A percentile compares a stretch with the other conserved stretches of the same genome.
These are phyloP conservation scores for Sebastes vulpes DNA, from an alignment of 2,797 vertebrate genomes.

Conservation along the genomic window DNA sequence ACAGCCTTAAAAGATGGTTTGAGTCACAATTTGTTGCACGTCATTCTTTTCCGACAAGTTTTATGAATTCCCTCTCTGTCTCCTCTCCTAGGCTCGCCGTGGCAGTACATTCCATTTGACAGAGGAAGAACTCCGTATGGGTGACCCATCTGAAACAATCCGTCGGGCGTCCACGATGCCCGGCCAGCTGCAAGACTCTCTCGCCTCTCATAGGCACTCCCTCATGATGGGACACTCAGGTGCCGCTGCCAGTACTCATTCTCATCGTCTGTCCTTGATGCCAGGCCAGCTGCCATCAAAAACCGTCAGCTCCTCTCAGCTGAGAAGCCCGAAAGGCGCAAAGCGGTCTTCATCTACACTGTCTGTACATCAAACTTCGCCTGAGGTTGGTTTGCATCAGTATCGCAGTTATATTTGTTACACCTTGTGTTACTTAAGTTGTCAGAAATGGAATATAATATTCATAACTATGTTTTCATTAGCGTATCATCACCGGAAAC, in stretches of 20 bases:
- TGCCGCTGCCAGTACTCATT: not conserved
- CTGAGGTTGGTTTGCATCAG: constrained; percentile 85
- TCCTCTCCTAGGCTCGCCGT: constrained; percentile 55
- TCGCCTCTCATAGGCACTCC: constrained; percentile 70
- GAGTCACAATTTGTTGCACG: not conserved
- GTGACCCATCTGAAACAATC: constrained; percentile 92
- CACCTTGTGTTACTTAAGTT: not conserved
- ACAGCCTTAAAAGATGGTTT: not conserved
- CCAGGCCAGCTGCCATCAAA: constrained; percentile 58
- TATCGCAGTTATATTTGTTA: not conserved
- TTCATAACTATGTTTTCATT: no score
- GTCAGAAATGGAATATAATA: no score
- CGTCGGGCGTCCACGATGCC: constrained; percentile 90
- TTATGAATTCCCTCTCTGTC: not conserved
- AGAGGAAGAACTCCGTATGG: constrained; percentile 91
- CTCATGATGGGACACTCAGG: constrained; percentile 81
- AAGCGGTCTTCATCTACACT: constrained; percentile 83
- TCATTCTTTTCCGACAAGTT: not conserved
- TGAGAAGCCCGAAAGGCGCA: constrained; percentile 68
- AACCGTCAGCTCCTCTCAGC: constrained; percentile 9
- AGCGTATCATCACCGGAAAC: no score
- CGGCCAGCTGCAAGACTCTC: constrained; percentile 83
- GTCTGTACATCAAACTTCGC: constrained; percentile 82
- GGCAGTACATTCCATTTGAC: constrained; percentile 78
- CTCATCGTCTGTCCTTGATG: constrained; percentile 71